Base-by-base conservation (phyloP, 1,140 invertebrate species). In the Anadara kagoshimensis region DNA sequence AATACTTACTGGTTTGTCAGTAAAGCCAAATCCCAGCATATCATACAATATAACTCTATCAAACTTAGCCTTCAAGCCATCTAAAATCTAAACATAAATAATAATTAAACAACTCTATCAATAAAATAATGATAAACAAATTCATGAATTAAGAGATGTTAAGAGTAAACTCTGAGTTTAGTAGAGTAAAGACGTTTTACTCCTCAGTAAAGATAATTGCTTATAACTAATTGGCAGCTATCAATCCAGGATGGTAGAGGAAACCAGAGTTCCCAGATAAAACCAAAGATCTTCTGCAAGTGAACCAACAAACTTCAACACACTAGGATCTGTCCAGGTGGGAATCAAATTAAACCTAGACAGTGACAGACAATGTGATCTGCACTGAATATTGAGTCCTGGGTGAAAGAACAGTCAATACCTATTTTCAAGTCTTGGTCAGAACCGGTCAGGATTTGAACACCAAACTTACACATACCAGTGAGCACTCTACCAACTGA, bases 21-120 rank as follows among this genome's bases (percentile, higher is more conserved):
- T 88, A 66, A 89, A 86, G 53, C 88, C 88, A 80, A 84, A 85
- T 11, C 88, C 89, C 29, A 89, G 72, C 45, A 88, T 86, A 75
- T 90, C 89, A 20, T 85, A 66, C 45, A 85, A 54, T 24, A 90
- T 72, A 18, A 89, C 68, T 54, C 82, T 70, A 45, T 73, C 65
- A 72, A 88, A 88, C 44, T 82, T 75, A 49, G 78, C 59, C 49
- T 81, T 75, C 12, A 89, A 66, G 11, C 64, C 74, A 66, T 78
- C 75, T 12, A 82, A 57, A 8, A 88, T 69, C 83, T 86, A 69
- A 26, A 41, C 49, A 63, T 43, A 58, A 43, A 65, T 56, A 18
- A 66, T 0, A 68, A 62, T n/a, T n/a, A 43, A 20, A 26, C 54
- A 5, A 12, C 16, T 44, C 20, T 41, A 3, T 44, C 61, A 3